These are phyloP conservation scores for Pseudorectes ferrugineus DNA, from an alignment of 2,113 vertebrate genomes.

Conservation along the genomic window DNA sequence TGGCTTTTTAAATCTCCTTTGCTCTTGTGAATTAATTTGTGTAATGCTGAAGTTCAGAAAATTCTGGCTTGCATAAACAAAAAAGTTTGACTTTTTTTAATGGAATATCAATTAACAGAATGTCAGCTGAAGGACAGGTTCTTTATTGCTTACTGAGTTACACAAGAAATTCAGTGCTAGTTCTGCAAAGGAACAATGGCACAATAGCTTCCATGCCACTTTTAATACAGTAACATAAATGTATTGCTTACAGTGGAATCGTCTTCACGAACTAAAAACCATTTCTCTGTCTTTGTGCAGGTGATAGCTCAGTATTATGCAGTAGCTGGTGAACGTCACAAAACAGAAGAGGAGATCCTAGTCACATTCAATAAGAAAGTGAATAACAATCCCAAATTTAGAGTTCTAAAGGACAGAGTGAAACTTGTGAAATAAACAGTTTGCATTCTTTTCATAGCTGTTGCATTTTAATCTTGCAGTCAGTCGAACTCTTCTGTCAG, in stretches of 20 bases:
- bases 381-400: constrained; percentile 86
- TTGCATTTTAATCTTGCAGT: constrained; percentile 8
- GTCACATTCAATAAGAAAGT: constrained; percentile 90
- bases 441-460: neutral
- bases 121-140: neutral
- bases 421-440: constrained; percentile 78
- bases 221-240: neutral
- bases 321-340: constrained; percentile 70
- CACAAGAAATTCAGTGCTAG: neutral
- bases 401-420: constrained; percentile 87
- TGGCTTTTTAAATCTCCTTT: no score
- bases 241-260: neutral
- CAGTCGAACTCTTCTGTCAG: neutral
- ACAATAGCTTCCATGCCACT: neutral
- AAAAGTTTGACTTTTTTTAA: neutral
- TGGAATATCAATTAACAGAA: neutral
- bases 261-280: neutral
- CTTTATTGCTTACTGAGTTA: neutral
- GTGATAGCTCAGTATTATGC: constrained; percentile 87
- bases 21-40: neutral
- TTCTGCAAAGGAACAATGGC: neutral
- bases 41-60: neutral
- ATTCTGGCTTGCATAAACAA: neutral
- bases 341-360: constrained; percentile 81
- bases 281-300: constrained; percentile 64